A percentile compares a stretch with the other conserved stretches of the same genome.
Evolutionary conservation across 2,888 invertebrate genomes (phyloP).

Genomic region (Creontiades dilutus): DNA sequence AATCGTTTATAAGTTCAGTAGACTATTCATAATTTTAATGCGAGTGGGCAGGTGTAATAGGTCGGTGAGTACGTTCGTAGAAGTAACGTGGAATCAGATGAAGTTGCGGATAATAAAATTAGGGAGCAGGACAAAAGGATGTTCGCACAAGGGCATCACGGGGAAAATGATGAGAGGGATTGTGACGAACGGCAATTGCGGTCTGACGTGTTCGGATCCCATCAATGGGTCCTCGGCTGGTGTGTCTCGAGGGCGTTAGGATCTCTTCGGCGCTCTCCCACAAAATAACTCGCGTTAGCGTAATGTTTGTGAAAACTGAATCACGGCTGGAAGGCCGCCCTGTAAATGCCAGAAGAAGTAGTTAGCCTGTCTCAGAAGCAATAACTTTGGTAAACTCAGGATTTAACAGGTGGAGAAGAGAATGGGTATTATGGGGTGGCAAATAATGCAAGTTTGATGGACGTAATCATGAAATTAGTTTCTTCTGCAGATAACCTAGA

Average conservation of each 20-base stretch:
- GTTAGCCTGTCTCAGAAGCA: too few relatives aligned
- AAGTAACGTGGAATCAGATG: background rate
- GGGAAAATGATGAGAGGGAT: background rate
- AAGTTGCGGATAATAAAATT: background rate
- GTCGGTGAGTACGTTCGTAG: background rate
- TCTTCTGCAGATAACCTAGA: too few relatives aligned
- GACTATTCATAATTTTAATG: too few relatives aligned
- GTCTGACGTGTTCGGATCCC: conserved; percentile 43
- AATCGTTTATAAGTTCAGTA: too few relatives aligned
- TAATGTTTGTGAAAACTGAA: conserved; percentile 25
- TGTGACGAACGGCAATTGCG: conserved; percentile 40
- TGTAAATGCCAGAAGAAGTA: too few relatives aligned
- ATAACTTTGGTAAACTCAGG: too few relatives aligned
- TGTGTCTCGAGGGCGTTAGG: conserved; percentile 7
- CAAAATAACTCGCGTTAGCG: conserved; percentile 1
- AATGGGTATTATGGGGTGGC: too few relatives aligned
- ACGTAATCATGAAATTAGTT: too few relatives aligned
- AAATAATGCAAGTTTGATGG: too few relatives aligned
- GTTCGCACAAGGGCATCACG: conserved; percentile 18
- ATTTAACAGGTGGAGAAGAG: too few relatives aligned
- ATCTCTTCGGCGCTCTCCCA: background rate
- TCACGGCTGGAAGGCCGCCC: background rate
- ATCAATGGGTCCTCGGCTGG: conserved; percentile 35
- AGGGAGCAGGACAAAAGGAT: conserved; percentile 5
- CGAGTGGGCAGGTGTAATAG: background rate